Evolutionary conservation across 2,888 invertebrate genomes (phyloP).

Genomic region (Thalpophila matura): DNA sequence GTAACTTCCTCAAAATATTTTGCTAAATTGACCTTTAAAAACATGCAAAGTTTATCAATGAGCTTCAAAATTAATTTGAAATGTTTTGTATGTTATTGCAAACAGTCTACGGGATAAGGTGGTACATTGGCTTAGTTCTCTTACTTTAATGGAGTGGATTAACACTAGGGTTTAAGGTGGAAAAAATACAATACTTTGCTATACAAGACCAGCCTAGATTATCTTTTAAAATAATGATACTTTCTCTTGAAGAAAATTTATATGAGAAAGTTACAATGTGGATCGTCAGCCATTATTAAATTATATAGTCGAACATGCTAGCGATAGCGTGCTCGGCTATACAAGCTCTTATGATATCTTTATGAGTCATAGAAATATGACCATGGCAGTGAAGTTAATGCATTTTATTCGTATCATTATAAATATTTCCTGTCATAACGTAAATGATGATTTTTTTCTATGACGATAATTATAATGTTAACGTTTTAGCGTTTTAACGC

Average conservation of each 20-base stretch:
- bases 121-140: conserved; percentile 45
- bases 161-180: not conserved
- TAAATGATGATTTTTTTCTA: too few species aligned
- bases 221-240: too few species aligned
- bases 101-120: conserved; percentile 51
- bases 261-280: not conserved
- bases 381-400: too few species aligned
- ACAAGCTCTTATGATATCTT: too few species aligned
- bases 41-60: too few species aligned
- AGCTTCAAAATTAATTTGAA: conserved; percentile 19
- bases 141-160: conserved; percentile 11
- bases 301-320: too few species aligned
- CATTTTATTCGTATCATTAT: too few species aligned
- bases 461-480: not conserved
- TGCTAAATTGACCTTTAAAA: not conserved
- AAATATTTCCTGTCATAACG: too few species aligned
- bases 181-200: not conserved
- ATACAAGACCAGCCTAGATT: conserved; percentile 7
- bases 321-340: too few species aligned
- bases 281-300: too few species aligned
- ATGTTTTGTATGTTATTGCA: conserved; percentile 61
- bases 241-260: not conserved
- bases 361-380: too few species aligned
- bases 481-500: not conserved
- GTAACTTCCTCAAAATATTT: not conserved